These are phyloP conservation scores for Grammatotria lemairii DNA, from an alignment of 2,113 vertebrate genomes.

Conservation along the genomic window DNA sequence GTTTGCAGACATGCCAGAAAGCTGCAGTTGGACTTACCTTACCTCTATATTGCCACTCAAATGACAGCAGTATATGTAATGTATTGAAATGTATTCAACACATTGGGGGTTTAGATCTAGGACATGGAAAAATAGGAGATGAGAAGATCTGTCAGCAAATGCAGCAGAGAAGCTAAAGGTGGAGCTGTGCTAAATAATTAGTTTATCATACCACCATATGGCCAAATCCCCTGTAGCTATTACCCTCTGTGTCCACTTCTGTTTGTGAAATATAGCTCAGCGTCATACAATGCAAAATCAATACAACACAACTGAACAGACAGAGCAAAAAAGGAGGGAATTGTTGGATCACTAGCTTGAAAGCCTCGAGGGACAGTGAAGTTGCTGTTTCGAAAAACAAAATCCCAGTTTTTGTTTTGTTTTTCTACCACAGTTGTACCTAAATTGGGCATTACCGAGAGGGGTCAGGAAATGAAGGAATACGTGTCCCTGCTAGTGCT, in stretches of 20 bases:
- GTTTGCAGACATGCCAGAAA: neutral
- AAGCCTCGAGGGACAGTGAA: slow-evolving; percentile 9
- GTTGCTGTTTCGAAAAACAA: neutral
- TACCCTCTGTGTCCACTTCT: neutral
- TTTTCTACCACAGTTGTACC: neutral
- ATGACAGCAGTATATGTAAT: neutral
- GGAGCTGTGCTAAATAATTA: neutral
- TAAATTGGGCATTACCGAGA: neutral
- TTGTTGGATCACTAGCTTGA: neutral
- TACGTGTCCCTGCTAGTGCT: slow-evolving; percentile 20
- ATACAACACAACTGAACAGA: slow-evolving; percentile 38
- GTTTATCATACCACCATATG: neutral
- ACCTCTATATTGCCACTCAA: neutral
- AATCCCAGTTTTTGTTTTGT: neutral
- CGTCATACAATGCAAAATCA: slow-evolving; percentile 44
- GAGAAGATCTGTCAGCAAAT: neutral
- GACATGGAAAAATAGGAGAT: neutral
- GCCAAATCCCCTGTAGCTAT: neutral
- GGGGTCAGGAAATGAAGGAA: neutral
- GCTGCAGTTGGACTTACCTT: neutral
- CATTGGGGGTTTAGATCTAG: neutral
- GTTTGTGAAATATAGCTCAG: slow-evolving; percentile 2
- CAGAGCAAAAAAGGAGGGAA: slow-evolving; percentile 6
- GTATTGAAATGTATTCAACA: neutral
- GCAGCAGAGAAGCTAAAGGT: neutral